These are phyloP conservation scores for Amphipoea lucens DNA, from an alignment of 2,888 invertebrate genomes.

Conservation along the genomic window DNA sequence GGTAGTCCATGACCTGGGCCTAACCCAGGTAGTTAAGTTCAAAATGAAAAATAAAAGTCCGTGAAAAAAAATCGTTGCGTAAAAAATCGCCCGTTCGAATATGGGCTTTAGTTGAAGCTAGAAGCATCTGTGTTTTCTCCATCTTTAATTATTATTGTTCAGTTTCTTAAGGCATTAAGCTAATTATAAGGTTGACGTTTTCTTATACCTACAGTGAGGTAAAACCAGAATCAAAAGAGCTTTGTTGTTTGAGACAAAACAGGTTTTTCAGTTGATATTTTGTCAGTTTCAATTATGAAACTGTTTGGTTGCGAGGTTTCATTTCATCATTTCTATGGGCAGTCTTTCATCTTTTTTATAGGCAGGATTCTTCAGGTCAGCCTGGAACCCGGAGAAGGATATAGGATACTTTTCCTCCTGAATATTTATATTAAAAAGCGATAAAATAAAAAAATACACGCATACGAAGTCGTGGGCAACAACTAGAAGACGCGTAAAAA, in stretches of 20 bases:
- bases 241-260: too few species aligned
- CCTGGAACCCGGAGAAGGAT: background rate
- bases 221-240: background rate
- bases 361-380: background rate
- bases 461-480: background rate
- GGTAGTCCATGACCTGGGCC: too few species aligned
- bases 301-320: background rate
- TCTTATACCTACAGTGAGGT: background rate
- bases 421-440: background rate
- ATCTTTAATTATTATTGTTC: slow-evolving; percentile 11
- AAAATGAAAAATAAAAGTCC: background rate
- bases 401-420: background rate
- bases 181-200: slow-evolving; percentile 3
- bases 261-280: background rate
- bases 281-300: background rate
- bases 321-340: background rate
- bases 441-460: background rate
- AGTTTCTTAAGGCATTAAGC: background rate
- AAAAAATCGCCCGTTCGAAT: background rate
- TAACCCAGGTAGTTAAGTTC: background rate
- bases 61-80: background rate
- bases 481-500: background rate
- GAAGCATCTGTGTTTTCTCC: background rate
- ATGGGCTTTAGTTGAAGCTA: background rate
- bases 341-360: background rate